phyloP scores from a whole-genome alignment of 2,797 vertebrate species.

The Amblyraja radiata region DNA sequence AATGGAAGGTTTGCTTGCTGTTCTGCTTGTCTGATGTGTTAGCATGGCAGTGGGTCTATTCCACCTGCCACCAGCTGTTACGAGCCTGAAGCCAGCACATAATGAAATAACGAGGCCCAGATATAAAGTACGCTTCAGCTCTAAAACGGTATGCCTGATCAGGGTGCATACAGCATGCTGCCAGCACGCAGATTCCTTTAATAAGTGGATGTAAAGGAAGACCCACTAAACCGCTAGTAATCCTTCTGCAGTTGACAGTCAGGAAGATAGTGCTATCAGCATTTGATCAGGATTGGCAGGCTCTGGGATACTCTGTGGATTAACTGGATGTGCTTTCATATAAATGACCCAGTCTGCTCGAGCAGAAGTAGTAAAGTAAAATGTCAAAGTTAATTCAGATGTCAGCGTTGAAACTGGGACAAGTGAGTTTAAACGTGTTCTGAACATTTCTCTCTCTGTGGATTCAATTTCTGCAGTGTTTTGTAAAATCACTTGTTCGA shows the following conservation, averaged over 20 bases:
- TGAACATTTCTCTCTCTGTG: not conserved
- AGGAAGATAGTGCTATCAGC: not conserved
- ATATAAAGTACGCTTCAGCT: constrained; percentile 9
- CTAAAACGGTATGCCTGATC: not conserved
- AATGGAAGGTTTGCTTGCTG: not conserved
- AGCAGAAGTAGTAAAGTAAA: not conserved
- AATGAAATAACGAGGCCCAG: not conserved
- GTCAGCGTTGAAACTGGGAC: not conserved
- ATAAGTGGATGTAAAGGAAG: not conserved
- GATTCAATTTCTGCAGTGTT: not conserved
- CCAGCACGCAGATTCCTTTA: not conserved
- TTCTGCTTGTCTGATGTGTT: constrained; percentile 20
- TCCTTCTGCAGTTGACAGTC: too few relatives aligned
- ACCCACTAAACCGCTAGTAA: not conserved
- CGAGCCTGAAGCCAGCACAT: not conserved
- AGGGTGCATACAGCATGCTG: not conserved
- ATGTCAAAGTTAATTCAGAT: constrained; percentile 7
- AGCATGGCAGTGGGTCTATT: not conserved
- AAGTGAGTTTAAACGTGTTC: not conserved
- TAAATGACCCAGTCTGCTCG: not conserved
- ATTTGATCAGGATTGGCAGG: not conserved
- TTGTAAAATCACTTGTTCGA: not conserved
- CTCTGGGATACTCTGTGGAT: not conserved
- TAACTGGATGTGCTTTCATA: not conserved
- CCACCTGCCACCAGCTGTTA: constrained; percentile 13